These are phyloP conservation scores for Amblyopsis rosae DNA, from an alignment of 2,113 vertebrate genomes.

Conservation along the genomic window DNA sequence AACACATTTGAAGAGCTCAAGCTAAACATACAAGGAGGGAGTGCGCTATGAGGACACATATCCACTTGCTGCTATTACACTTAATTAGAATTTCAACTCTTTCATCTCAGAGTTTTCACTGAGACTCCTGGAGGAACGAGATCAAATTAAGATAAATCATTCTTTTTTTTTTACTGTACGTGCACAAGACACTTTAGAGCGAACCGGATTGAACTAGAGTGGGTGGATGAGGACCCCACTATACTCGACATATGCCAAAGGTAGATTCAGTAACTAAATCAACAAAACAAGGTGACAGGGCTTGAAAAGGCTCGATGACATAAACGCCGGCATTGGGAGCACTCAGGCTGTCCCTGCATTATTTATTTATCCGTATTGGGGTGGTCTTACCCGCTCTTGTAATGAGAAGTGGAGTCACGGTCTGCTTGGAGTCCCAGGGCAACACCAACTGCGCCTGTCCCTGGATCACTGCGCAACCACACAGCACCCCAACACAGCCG, in stretches of 20 bases:
- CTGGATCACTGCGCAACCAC: constrained; percentile 72
- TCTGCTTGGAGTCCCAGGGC: constrained; percentile 71
- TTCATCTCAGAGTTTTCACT: constrained; percentile 57
- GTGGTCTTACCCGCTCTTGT: constrained; percentile 69
- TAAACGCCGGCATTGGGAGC: constrained; percentile 21
- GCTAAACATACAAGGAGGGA: constrained; percentile 63
- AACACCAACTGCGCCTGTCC: constrained; percentile 55
- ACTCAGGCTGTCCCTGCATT: constrained; percentile 63
- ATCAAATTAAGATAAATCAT: constrained; percentile 72
- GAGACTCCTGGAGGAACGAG: constrained; percentile 61
- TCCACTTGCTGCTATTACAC: constrained; percentile 47
- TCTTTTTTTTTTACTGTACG: constrained; percentile 26
- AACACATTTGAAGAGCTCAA: constrained; percentile 74
- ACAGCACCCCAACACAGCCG: constrained; percentile 59
- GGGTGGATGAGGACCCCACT: constrained; percentile 12
- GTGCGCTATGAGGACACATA: constrained; percentile 46
- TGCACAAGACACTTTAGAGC: not conserved
- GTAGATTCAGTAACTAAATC: not conserved
- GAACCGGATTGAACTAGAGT: constrained; percentile 16
- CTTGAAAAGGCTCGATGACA: not conserved
- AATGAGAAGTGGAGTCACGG: constrained; percentile 73
- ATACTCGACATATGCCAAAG: not conserved
- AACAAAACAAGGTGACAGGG: not conserved
- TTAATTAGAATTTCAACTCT: constrained; percentile 66
- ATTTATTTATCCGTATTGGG: constrained; percentile 72